Percentiles rank a stretch among this genome's conserved stretches.
These are phyloP conservation scores for Blera fallax DNA, from an alignment of 2,888 invertebrate genomes.

Conservation along the genomic window DNA sequence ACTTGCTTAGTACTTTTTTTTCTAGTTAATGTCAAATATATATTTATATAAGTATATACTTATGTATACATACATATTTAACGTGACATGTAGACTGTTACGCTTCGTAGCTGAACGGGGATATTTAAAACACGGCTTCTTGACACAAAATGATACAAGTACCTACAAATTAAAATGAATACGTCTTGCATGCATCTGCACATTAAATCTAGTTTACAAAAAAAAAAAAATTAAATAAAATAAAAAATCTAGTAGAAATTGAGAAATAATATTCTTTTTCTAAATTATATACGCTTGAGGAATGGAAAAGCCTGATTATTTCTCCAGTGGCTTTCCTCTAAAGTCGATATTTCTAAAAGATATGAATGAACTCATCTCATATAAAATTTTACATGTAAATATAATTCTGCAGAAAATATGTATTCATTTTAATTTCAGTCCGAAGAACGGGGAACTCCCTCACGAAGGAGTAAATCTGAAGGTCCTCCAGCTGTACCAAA, in stretches of 20 bases:
- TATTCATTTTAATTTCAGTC: constrained; percentile 84
- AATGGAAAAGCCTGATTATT: constrained; percentile 12
- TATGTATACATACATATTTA: no score
- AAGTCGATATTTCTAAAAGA: neutral
- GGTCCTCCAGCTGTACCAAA: constrained; percentile 84
- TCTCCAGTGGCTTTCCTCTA: neutral
- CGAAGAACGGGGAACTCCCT: constrained; percentile 87
- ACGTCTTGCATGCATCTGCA: constrained; percentile 73
- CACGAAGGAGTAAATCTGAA: constrained; percentile 90
- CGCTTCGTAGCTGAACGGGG: neutral
- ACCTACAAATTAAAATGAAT: constrained; percentile 75
- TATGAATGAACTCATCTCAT: constrained; percentile 21
- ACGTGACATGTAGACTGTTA: neutral
- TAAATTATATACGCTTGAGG: constrained; percentile 28
- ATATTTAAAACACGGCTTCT: neutral
- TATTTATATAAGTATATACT: no score
- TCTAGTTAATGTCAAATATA: no score
- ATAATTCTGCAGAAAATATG: constrained; percentile 65
- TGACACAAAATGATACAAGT: neutral
- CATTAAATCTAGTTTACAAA: constrained; percentile 13
- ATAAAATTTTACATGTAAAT: constrained; percentile 30
- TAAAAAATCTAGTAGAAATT: neutral
- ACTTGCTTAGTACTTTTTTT: no score
- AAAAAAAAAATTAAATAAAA: neutral
- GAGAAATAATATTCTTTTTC: constrained; percentile 14